Base-by-base conservation (phyloP, 2,888 invertebrate genomes). In the Tetramorium bicarinatum region DNA sequence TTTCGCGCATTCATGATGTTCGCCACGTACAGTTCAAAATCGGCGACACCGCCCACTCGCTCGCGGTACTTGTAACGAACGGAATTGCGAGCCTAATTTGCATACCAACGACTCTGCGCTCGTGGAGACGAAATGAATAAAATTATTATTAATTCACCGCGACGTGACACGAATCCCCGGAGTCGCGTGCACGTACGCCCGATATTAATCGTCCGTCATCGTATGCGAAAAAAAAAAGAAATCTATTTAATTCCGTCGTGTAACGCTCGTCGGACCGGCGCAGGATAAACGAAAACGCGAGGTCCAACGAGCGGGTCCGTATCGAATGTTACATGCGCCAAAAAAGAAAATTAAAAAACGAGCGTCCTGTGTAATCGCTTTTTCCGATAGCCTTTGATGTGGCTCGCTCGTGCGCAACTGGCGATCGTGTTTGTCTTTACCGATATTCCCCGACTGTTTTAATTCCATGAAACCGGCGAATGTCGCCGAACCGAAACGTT, bases 131-230 rank as follows among this genome's bases (percentile, higher is more conserved):
- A 87, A 87, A 83, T 85, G 87, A 87, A 87, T 87, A 87, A 87
- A 87, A 87, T 87, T 85, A 87, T 85, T 82, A 83, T 81, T 80
- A 87, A 83, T 85, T 77, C 74, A 38, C 61, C 54, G 79, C 59
- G 59, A 61, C 79, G 54, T 71, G 82, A 47, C n/a, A 56, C 76
- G 69, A 71, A 67, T 66, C 54, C 49, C 18, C 47, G 13, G 13
- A 11, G 34, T 4, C 29, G 52, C 54, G 54, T 11, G 47, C 38
- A 38, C 38, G 62, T 21, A 13, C 21, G 71, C 41, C 41, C 41
- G 74, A 83, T 87, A 85, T 87, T 87, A 87, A 87, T 87, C 83
- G 75, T 72, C 6, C 47, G 56, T 66, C 66, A 34, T 44, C 47
- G 69, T 34, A 18, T 3, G 59, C 64, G 54, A 1, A 54, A 18